Conservation (phyloP, 2,797 vertebrate genomes). For the Coilia nasus region DNA sequence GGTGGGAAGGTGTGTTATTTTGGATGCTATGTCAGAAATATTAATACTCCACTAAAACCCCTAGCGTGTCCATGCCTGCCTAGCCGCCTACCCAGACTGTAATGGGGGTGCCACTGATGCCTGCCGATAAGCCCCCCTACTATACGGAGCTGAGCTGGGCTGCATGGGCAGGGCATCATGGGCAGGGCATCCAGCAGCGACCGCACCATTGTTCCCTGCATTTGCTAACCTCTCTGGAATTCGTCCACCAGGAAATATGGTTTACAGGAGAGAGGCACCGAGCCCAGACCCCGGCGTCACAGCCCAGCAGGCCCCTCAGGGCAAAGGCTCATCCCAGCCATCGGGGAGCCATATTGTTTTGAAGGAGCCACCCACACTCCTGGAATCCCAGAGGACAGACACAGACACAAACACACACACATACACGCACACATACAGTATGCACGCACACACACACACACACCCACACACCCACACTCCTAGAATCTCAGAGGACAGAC, state of each 20-base stretch:
- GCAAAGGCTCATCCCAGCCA: conserved; percentile 54
- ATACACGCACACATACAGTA: too few relatives aligned
- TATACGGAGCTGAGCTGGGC: conserved; percentile 61
- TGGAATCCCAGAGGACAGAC: too few relatives aligned
- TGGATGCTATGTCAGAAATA: neutral
- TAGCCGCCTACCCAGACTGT: neutral
- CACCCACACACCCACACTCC: too few relatives aligned
- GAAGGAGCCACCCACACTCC: conserved; percentile 47
- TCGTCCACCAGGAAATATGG: conserved; percentile 80
- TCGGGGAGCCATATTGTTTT: conserved; percentile 55
- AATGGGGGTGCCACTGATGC: neutral
- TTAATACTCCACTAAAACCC: neutral
- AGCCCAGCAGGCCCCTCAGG: conserved; percentile 31
- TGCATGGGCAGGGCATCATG: too few relatives aligned
- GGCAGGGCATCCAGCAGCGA: too few relatives aligned
- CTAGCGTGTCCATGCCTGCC: neutral
- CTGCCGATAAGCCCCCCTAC: conserved; percentile 60
- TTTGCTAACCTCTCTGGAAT: conserved; percentile 78
- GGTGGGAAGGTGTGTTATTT: too few relatives aligned
- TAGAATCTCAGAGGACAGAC: too few relatives aligned
- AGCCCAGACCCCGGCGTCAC: conserved; percentile 57
- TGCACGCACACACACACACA: too few relatives aligned
- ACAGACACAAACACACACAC: too few relatives aligned
- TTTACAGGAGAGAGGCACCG: conserved; percentile 70
- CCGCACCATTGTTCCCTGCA: conserved; percentile 71